These are phyloP conservation scores for Caenorhabditis afra DNA, from an alignment of 2,888 invertebrate genomes.

Conservation along the genomic window DNA sequence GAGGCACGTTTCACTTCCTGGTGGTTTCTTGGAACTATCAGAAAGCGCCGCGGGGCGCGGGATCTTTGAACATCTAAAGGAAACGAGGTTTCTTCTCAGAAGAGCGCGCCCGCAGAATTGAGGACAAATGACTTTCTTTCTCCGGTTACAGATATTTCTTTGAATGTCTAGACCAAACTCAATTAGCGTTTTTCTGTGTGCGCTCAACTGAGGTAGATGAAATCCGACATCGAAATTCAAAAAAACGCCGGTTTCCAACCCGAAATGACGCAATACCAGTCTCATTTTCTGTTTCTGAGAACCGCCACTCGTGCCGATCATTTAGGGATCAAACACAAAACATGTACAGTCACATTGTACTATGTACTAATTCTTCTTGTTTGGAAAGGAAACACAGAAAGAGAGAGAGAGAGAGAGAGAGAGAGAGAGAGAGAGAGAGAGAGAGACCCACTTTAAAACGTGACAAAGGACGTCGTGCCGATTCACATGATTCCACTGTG, in stretches of 20 bases:
- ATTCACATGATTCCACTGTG: conserved; percentile 51
- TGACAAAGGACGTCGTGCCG: conserved; percentile 50
- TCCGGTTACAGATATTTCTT: conserved; percentile 19
- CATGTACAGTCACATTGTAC: conserved; percentile 27
- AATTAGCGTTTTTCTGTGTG: conserved; percentile 16
- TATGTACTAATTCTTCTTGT: conserved; percentile 40
- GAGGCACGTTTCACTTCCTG: conserved; percentile 10
- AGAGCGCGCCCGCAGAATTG: neutral
- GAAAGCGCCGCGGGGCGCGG: neutral
- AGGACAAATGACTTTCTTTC: conserved; percentile 10
- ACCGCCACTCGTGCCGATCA: neutral
- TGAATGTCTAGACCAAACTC: conserved; percentile 25
- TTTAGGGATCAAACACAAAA: conserved; percentile 7
- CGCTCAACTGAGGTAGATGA: neutral
- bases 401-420: no score
- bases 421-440: conserved; percentile 1
- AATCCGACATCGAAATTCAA: neutral
- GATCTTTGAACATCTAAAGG: conserved; percentile 28
- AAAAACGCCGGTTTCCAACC: neutral
- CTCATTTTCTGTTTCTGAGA: no score
- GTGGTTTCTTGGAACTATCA: conserved; percentile 3
- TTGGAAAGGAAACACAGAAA: neutral
- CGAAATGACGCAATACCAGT: conserved; percentile 16
- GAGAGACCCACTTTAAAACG: conserved; percentile 46
- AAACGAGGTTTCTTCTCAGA: neutral